These are phyloP conservation scores for Passer montanus DNA, from an alignment of 2,113 vertebrate genomes.

Conservation along the genomic window DNA sequence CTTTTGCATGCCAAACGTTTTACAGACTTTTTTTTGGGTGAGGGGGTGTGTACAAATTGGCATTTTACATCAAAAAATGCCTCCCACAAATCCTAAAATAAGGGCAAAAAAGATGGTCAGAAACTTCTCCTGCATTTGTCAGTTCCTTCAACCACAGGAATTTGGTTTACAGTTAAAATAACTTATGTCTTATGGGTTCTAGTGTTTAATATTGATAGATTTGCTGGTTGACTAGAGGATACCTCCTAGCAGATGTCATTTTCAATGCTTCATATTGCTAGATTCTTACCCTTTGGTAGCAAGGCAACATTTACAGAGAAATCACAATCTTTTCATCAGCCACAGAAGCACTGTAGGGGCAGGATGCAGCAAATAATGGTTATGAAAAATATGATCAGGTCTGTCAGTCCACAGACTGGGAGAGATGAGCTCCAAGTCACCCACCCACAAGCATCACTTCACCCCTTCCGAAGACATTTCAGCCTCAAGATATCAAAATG, in stretches of 20 bases:
- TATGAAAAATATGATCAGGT: background rate
- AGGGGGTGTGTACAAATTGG: background rate
- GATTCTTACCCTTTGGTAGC: background rate
- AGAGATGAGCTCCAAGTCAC: background rate
- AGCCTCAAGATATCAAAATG: background rate
- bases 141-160: background rate
- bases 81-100: background rate
- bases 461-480: background rate
- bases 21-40: fast-evolving
- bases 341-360: background rate
- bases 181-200: background rate
- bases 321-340: constrained; percentile 21
- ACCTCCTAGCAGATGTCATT: constrained; percentile 17
- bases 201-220: constrained; percentile 24
- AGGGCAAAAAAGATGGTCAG: background rate
- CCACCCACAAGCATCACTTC: constrained; percentile 2
- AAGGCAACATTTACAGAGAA: constrained; percentile 16
- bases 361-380: background rate
- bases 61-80: background rate
- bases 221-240: constrained; percentile 43
- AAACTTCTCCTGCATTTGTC: background rate
- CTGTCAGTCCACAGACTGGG: background rate
- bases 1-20: background rate
- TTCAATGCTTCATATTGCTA: background rate
- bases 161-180: background rate